phyloP scores from a whole-genome alignment of 2,113 vertebrate species.

The Dicentrarchus labrax region DNA sequence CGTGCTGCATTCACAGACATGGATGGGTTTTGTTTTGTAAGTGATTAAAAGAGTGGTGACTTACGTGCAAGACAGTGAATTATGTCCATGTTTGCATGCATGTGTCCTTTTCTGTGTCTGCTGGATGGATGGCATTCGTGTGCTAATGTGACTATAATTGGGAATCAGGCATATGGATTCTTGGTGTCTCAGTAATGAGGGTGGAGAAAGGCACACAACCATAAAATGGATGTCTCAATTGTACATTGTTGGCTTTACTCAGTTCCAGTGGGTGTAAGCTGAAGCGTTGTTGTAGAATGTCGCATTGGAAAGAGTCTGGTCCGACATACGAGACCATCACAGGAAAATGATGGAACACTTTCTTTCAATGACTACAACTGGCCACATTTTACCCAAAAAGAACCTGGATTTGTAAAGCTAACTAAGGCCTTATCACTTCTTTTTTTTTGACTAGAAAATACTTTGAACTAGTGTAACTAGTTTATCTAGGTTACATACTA shows the following conservation, averaged over 20 bases:
- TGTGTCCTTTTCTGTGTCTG: neutral
- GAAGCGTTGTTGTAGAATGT: neutral
- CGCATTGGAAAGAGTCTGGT: neutral
- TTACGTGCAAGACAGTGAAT: neutral
- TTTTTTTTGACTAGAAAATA: too few species aligned
- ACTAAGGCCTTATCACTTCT: too few species aligned
- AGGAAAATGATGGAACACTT: neutral
- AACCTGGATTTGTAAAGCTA: too few species aligned
- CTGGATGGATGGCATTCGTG: constrained; percentile 18
- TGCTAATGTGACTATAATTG: neutral
- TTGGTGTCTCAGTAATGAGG: constrained; percentile 31
- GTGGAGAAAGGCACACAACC: constrained; percentile 27
- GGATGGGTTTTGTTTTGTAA: neutral
- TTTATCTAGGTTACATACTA: too few species aligned
- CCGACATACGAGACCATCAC: neutral
- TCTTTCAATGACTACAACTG: neutral
- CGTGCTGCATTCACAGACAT: neutral
- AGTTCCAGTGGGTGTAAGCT: neutral
- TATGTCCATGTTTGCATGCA: neutral
- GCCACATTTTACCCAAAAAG: too few species aligned
- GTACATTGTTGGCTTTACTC: neutral
- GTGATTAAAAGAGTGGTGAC: neutral
- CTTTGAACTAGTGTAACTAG: too few species aligned
- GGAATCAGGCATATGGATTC: constrained; percentile 6
- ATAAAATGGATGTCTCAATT: neutral